A percentile compares a stretch with the other conserved stretches of the same genome.
Evolutionary conservation across 2,888 invertebrate genomes (phyloP).

Genomic region (Clepsis dumicolana): DNA sequence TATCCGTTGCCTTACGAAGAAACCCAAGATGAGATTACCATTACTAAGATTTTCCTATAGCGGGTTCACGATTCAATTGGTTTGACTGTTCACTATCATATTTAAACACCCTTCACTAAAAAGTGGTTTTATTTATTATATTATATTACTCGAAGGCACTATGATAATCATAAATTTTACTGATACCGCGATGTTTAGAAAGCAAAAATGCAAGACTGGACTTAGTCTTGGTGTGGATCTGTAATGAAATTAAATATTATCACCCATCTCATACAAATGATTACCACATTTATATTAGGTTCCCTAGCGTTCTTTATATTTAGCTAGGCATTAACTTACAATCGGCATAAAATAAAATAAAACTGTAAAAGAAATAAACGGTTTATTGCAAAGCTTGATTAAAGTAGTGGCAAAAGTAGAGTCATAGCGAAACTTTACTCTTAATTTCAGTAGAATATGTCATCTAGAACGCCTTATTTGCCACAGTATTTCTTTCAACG

Average conservation of each 20-base stretch:
- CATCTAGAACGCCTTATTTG: conserved; percentile 73
- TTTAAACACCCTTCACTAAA: neutral
- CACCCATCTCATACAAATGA: neutral
- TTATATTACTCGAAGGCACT: too few relatives aligned
- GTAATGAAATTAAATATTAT: too few relatives aligned
- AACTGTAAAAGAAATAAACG: conserved; percentile 52
- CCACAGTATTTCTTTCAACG: conserved; percentile 76
- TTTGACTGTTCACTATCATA: neutral
- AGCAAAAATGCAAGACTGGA: neutral
- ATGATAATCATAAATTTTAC: too few relatives aligned
- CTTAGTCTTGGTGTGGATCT: neutral
- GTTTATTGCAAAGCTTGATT: conserved; percentile 65
- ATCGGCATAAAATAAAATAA: conserved; percentile 32
- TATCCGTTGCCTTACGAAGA: too few relatives aligned
- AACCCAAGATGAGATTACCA: too few relatives aligned
- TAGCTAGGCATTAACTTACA: neutral
- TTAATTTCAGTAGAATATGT: conserved; percentile 68
- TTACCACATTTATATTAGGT: neutral
- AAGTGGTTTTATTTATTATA: neutral
- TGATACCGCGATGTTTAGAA: neutral
- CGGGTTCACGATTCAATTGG: too few relatives aligned
- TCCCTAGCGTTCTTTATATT: neutral
- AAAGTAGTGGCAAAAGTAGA: conserved; percentile 84
- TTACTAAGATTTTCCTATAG: too few relatives aligned
- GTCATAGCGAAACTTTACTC: conserved; percentile 86